Evolutionary conservation across 2,113 vertebrate species (phyloP).

Genomic region (Stigmatopora nigra): DNA sequence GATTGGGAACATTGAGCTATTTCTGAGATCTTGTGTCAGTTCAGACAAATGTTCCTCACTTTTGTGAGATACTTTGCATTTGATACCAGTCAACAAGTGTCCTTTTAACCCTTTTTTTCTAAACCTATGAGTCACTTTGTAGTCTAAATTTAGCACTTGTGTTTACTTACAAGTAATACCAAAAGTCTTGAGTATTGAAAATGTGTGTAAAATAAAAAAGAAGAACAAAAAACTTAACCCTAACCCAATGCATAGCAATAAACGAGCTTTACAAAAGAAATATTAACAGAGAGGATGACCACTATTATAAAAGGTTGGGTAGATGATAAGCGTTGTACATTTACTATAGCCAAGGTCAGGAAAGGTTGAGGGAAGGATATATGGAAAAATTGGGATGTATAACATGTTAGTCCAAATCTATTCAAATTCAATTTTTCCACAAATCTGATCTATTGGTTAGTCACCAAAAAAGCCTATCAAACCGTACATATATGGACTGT

Average conservation of each 20-base stretch:
- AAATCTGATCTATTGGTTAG: too few relatives aligned
- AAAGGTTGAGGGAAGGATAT: too few relatives aligned
- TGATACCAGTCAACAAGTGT: slow-evolving; percentile 4
- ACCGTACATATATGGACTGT: background rate
- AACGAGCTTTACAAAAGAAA: slow-evolving; percentile 29
- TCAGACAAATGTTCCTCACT: slow-evolving; percentile 8
- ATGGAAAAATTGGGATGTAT: too few relatives aligned
- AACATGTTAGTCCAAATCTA: too few relatives aligned
- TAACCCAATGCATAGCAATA: slow-evolving; percentile 56
- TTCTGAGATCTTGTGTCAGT: slow-evolving; percentile 20
- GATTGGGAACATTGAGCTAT: slow-evolving; percentile 27
- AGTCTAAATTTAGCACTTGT: background rate
- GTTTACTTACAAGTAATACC: background rate
- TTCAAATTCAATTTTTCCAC: too few relatives aligned
- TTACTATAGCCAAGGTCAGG: slow-evolving; percentile 20
- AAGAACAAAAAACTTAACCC: too few relatives aligned
- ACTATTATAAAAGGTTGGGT: slow-evolving; percentile 10
- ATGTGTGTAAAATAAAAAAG: too few relatives aligned
- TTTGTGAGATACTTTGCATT: background rate
- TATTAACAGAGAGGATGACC: slow-evolving; percentile 21
- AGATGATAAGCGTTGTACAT: slow-evolving; percentile 17
- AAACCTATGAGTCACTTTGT: background rate
- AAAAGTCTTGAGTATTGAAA: background rate
- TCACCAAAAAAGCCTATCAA: too few relatives aligned
- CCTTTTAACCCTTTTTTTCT: slow-evolving; percentile 10